Evolutionary conservation across 2,113 vertebrate genomes (phyloP), one percentile per base, ranked within the genome.

Genomic region (Pygoscelis adeliae): DNA sequence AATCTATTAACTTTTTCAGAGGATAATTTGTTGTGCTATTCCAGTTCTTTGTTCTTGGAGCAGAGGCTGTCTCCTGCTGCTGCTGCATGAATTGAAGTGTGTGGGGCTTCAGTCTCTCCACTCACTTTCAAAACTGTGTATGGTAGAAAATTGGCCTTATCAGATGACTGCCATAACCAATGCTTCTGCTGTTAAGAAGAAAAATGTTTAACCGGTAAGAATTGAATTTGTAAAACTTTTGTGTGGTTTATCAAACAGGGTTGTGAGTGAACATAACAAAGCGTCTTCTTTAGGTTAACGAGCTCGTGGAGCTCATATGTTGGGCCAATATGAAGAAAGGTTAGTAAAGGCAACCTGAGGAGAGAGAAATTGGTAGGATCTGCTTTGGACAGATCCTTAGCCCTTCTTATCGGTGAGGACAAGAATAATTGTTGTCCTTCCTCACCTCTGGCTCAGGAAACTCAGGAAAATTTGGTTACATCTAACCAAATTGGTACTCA

Each of bases 271-370:
- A 46, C 16, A 36, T 27, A 61, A 34, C 13, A 74, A 67, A 55
- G 0, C 3, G 34, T 63, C 27, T 21, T 49, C 17, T 66, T 83
- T 76, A 2, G 0, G 13, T 53, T 80, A 53, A 55, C 4, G 5
- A 66, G 22, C 4, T 83, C 15, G 2, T 46, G 46, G 44, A 82
- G 58, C 6, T 86, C 5, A 13, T 29, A 15, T 26, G 9, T 59
- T 73, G 10, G 13, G 42, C 15, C 42, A 76, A 23, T 6, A n/a
- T 44, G 47, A 66, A n/a, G 32, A 78, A 82, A 25, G 56, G 14
- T 4, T n/a, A 26, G 11, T n/a, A 92, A 72, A 63, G 5, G 30
- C 5, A 63, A 11, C 38, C 21, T 36, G 18, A 47, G 4, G 21
- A 85, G 23, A 36, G 16, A 56, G 15, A 91, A 50, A 79, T 44